A percentile compares a stretch with the other conserved stretches of the same genome.
Conservation (phyloP, 2,888 invertebrate genomes). For the Tipula helvola region DNA sequence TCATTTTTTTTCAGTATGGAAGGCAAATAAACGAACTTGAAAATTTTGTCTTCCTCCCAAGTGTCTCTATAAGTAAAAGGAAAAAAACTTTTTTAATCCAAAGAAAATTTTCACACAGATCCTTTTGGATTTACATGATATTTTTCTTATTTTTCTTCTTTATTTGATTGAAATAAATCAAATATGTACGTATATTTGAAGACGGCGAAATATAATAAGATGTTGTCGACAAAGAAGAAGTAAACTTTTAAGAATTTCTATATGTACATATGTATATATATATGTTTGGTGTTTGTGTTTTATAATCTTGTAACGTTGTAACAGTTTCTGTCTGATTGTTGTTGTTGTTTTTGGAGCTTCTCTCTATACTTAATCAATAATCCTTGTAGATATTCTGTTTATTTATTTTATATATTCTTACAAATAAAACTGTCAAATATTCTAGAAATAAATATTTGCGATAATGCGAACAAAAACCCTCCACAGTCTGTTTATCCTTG, state of each 20-base stretch:
- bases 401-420: background rate
- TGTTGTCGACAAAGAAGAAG: background rate
- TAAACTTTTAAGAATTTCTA: background rate
- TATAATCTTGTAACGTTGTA: background rate
- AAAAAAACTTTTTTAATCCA: background rate
- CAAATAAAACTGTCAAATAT: constrained; percentile 4
- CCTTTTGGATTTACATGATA: background rate
- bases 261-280: background rate
- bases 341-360: background rate
- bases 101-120: background rate
- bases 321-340: background rate
- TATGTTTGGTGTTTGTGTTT: background rate
- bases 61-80: background rate
- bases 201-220: background rate
- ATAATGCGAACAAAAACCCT: background rate
- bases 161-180: background rate
- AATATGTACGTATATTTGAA: background rate
- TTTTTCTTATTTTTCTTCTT: background rate
- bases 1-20: background rate
- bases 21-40: background rate
- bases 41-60: background rate
- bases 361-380: background rate
- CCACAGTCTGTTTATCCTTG: background rate
- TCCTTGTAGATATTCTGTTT: background rate
- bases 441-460: background rate